Evolutionary conservation across 2,113 vertebrate species (phyloP).

Genomic region (Toxostoma redivivum): DNA sequence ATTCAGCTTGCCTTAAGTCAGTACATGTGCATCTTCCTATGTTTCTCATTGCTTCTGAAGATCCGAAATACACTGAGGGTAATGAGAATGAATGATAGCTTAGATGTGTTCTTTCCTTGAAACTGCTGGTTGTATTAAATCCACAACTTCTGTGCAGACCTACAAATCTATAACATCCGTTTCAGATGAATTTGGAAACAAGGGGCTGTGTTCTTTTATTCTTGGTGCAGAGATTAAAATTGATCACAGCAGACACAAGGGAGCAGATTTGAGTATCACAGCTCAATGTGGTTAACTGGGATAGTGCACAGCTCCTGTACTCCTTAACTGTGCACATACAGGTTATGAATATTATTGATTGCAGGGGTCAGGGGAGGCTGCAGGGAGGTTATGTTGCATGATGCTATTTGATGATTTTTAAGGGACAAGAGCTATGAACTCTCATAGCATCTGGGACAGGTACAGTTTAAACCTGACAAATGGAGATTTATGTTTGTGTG

Average conservation of each 20-base stretch:
- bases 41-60: conserved; percentile 10
- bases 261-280: conserved; percentile 60
- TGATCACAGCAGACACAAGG: conserved; percentile 74
- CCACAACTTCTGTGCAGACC: conserved; percentile 45
- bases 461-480: conserved; percentile 73
- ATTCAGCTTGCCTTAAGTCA: background rate
- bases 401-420: conserved; percentile 64
- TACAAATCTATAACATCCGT: conserved; percentile 70
- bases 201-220: conserved; percentile 65
- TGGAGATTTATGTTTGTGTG: conserved; percentile 72
- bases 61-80: background rate
- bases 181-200: conserved; percentile 66
- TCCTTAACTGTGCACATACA: conserved; percentile 57
- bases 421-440: conserved; percentile 63
- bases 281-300: conserved; percentile 73
- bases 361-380: conserved; percentile 52
- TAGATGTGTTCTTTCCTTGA: conserved; percentile 60
- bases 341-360: conserved; percentile 74
- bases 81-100: conserved; percentile 54
- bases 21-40: background rate
- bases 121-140: conserved; percentile 63
- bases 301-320: conserved; percentile 56
- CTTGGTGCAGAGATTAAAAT: conserved; percentile 76
- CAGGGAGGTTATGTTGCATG: conserved; percentile 41
- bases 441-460: conserved; percentile 48